Base-by-base conservation (phyloP, 1,140 invertebrate species). In the Pseudomyrmex sp. region DNA sequence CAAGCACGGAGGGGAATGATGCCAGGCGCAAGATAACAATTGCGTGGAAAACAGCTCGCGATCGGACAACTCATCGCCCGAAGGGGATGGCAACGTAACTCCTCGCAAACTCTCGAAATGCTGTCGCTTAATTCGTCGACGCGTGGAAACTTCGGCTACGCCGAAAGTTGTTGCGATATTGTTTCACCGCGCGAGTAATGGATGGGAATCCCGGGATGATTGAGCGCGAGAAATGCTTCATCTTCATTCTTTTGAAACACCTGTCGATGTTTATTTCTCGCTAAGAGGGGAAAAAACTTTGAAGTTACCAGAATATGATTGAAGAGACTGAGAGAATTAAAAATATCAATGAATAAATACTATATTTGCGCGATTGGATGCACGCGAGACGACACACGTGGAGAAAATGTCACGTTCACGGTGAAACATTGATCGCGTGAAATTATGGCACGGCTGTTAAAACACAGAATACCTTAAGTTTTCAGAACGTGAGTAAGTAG, bases 381-480 rank as follows among this genome's bases (percentile, higher is more conserved):
- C 35, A 7, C 18, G 44, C 13, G 13, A 62, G 44, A 74, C 7
- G 44, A 26, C 5, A 18, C 62, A 35, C 48, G 48, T 54, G 74
- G n/a, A 5, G 72, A 61, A 44, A 50, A 44, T 48, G 35, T 35
- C 61, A 56, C 48, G 62, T 66, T 20, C 44, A 4, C 63, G 48
- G 54, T 15, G 54, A 58, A 79, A 35, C 44, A 79, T 79, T 54
- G 66, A 80, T 80, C 44, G 35, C 20, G n/a, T 12, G 5, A 50
- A 56, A 80, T 80, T 72, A 72, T 15, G n/a, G 66, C 12, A 35
- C 10, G 20, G 15, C 15, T 12, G 54, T 61, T 70, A 48, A 52
- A 69, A 20, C 66, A 54, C 20, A 54, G 23, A 70, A 44, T 48
- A 69, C n/a, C 56, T 79, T 46, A 70, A 70, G 76, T 80, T 80